Evolutionary conservation across 2,797 vertebrate genomes (phyloP).

Genomic region (Mastacembelus armatus): DNA sequence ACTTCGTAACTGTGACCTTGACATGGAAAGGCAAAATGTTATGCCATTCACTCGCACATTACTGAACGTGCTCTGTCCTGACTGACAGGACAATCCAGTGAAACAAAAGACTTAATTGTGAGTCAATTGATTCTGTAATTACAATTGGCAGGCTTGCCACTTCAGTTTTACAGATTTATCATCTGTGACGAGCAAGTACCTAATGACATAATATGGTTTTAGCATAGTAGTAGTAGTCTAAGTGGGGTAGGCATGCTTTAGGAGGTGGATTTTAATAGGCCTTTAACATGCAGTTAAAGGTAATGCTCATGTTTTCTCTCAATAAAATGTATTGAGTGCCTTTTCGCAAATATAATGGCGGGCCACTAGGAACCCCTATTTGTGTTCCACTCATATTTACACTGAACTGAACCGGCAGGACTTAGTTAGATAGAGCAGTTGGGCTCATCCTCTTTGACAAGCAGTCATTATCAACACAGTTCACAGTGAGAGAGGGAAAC

Average conservation of each 20-base stretch:
- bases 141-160: slow-evolving; percentile 77
- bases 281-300: background rate
- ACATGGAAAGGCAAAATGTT: slow-evolving; percentile 71
- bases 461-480: slow-evolving; percentile 79
- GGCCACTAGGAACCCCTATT: slow-evolving; percentile 46
- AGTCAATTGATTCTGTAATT: slow-evolving; percentile 79
- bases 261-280: background rate
- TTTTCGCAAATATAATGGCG: slow-evolving; percentile 47
- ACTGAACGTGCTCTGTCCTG: slow-evolving; percentile 59
- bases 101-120: slow-evolving; percentile 81
- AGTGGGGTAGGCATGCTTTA: background rate
- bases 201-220: slow-evolving; percentile 61
- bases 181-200: slow-evolving; percentile 56
- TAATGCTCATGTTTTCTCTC: background rate
- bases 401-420: slow-evolving; percentile 65
- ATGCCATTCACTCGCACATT: slow-evolving; percentile 65
- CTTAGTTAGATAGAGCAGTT: slow-evolving; percentile 69
- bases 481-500: slow-evolving; percentile 70
- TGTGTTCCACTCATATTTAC: slow-evolving; percentile 59
- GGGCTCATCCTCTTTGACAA: slow-evolving; percentile 79
- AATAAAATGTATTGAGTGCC: slow-evolving; percentile 1
- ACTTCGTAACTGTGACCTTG: slow-evolving; percentile 75
- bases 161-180: slow-evolving; percentile 69
- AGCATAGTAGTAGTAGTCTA: background rate
- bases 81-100: slow-evolving; percentile 78